phyloP scores from a whole-genome alignment of 2,888 invertebrate genomes.

The Plusia festucae region DNA sequence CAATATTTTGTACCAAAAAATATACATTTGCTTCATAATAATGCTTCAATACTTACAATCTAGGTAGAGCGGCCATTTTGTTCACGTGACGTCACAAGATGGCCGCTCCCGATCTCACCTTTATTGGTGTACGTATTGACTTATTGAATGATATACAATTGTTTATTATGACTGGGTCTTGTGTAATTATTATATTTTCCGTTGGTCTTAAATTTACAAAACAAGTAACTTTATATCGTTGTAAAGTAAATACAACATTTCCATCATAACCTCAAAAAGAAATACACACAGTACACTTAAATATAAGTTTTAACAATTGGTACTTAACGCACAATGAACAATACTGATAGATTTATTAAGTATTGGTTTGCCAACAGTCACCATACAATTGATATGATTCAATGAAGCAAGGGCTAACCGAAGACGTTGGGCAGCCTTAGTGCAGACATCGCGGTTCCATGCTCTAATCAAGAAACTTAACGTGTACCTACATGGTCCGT shows the following conservation, averaged over 20 bases:
- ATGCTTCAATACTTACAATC: constrained; percentile 84
- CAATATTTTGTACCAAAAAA: constrained; percentile 84
- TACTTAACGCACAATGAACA: constrained; percentile 24
- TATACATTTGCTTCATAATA: constrained; percentile 75
- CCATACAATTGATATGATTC: constrained; percentile 58
- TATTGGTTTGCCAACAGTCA: constrained; percentile 29
- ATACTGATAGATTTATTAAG: constrained; percentile 30
- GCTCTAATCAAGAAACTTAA: constrained; percentile 67
- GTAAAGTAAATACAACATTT: constrained; percentile 40
- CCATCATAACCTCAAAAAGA: constrained; percentile 18
- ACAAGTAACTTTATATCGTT: constrained; percentile 1
- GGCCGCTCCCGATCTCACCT: constrained; percentile 78
- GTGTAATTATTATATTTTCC: constrained; percentile 12
- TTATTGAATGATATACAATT: constrained; percentile 64
- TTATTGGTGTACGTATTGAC: constrained; percentile 69
- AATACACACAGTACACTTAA: constrained; percentile 12
- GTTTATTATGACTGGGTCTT: constrained; percentile 36
- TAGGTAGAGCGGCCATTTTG: constrained; percentile 82
- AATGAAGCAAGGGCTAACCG: constrained; percentile 57
- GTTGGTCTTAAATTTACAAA: constrained; percentile 40
- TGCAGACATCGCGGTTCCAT: constrained; percentile 70
- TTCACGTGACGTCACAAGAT: constrained; percentile 73
- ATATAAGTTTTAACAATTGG: constrained; percentile 13
- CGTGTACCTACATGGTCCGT: constrained; percentile 71
- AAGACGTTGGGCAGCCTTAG: constrained; percentile 65